Percentiles rank a stretch among this genome's conserved stretches.
Evolutionary conservation across 2,888 invertebrate genomes (phyloP).

Genomic region (Dryobota labecula): DNA sequence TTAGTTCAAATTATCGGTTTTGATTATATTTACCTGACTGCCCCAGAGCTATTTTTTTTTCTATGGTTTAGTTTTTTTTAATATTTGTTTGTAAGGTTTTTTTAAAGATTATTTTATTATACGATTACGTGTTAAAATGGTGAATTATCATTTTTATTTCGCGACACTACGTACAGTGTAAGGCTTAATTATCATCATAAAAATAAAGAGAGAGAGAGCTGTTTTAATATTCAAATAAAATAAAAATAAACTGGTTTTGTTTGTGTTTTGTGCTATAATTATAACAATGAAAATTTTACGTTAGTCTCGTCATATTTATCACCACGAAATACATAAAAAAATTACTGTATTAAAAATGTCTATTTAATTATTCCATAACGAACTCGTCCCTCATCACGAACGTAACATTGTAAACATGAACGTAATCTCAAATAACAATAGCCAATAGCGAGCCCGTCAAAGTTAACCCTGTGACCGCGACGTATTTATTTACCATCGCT

Average conservation of each 20-base stretch:
- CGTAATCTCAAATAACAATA: constrained; percentile 64
- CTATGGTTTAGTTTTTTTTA: too few relatives aligned
- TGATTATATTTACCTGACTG: too few relatives aligned
- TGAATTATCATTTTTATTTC: too few relatives aligned
- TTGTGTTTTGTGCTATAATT: background rate
- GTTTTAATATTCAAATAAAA: background rate
- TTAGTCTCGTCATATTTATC: background rate
- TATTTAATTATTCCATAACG: constrained; percentile 42
- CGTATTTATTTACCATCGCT: constrained; percentile 70
- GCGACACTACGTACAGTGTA: too few relatives aligned
- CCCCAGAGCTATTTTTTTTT: too few relatives aligned
- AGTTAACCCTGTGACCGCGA: constrained; percentile 59
- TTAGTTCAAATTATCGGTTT: too few relatives aligned
- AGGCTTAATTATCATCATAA: background rate
- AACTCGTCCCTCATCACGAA: constrained; percentile 41
- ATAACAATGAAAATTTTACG: background rate
- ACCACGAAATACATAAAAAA: background rate
- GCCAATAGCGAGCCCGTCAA: constrained; percentile 55
- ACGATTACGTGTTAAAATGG: too few relatives aligned
- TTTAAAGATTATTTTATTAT: too few relatives aligned
- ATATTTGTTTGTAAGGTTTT: too few relatives aligned
- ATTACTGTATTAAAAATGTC: constrained; percentile 24
- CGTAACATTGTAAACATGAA: constrained; percentile 44
- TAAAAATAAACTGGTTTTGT: background rate
- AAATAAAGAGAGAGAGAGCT: background rate